Evolutionary conservation across 1,140 invertebrate genomes (phyloP).

Genomic region (Adoxophyes honmai): DNA sequence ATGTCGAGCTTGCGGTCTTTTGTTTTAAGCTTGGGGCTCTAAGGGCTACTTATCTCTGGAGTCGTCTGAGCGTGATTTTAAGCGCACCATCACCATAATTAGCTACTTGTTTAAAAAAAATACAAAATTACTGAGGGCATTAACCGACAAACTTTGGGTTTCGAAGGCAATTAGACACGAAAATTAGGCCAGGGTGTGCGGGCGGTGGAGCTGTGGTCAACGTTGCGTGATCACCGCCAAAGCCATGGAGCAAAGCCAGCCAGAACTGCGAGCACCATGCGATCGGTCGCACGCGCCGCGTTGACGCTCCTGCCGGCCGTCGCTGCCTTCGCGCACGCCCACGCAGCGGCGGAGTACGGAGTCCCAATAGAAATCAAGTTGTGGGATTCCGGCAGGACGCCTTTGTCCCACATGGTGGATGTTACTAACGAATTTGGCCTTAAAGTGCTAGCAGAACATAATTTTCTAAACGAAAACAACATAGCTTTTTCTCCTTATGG

Average conservation of each 20-base stretch:
- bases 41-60: too few species aligned
- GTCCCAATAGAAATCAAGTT: slow-evolving; percentile 63
- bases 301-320: neutral
- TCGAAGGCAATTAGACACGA: slow-evolving; percentile 50
- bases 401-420: slow-evolving; percentile 86
- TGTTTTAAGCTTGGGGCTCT: too few species aligned
- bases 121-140: slow-evolving; percentile 38
- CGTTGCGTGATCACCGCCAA: slow-evolving; percentile 32
- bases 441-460: slow-evolving; percentile 82
- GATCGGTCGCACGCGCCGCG: neutral
- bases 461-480: slow-evolving; percentile 84
- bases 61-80: too few species aligned
- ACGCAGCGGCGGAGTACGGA: slow-evolving; percentile 38
- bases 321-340: neutral
- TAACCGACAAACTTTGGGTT: slow-evolving; percentile 47
- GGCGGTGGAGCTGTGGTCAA: slow-evolving; percentile 29
- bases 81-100: too few species aligned
- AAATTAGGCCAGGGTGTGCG: slow-evolving; percentile 36
- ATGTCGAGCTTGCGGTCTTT: too few species aligned
- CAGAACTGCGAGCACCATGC: slow-evolving; percentile 4
- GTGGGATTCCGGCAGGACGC: slow-evolving; percentile 68
- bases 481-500: slow-evolving; percentile 91
- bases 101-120: neutral
- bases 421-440: slow-evolving; percentile 86
- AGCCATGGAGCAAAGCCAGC: neutral